Percentiles rank a stretch among this genome's conserved stretches.
These are phyloP conservation scores for Sphyrna mokarran DNA, from an alignment of 2,113 vertebrate genomes.

Conservation along the genomic window DNA sequence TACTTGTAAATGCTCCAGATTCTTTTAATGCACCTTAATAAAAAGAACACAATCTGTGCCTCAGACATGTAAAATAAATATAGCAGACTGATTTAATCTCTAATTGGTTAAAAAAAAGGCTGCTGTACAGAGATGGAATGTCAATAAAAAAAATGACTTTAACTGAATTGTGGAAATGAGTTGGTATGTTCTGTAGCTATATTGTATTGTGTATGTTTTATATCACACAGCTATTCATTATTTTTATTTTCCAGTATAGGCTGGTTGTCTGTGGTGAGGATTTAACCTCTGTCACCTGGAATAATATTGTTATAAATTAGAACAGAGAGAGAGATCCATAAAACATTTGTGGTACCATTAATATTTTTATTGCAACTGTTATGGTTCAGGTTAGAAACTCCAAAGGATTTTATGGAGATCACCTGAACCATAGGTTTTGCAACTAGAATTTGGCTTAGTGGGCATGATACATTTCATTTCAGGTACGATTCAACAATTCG, in stretches of 20 bases:
- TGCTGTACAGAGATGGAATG: slow-evolving; percentile 19
- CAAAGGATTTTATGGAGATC: too few relatives aligned
- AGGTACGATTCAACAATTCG: too few relatives aligned
- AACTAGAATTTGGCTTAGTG: too few relatives aligned
- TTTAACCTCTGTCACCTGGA: not conserved
- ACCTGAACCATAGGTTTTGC: too few relatives aligned
- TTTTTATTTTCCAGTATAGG: not conserved
- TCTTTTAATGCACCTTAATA: slow-evolving; percentile 31
- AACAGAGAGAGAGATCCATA: too few relatives aligned
- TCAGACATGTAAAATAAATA: not conserved
- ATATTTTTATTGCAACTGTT: not conserved
- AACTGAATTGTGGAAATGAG: not conserved
- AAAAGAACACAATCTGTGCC: slow-evolving; percentile 9
- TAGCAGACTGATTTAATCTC: not conserved
- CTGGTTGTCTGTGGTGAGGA: not conserved
- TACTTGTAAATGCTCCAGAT: slow-evolving; percentile 14
- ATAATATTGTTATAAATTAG: not conserved
- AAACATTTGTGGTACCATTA: not conserved
- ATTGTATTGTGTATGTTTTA: not conserved
- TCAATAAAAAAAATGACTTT: slow-evolving; percentile 23
- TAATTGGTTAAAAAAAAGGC: not conserved
- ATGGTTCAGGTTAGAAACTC: too few relatives aligned
- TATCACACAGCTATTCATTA: not conserved
- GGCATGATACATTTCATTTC: too few relatives aligned
- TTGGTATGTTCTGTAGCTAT: not conserved